Conservation (phyloP, 1,140 invertebrate genomes). For the Laodelphax striatellus region DNA sequence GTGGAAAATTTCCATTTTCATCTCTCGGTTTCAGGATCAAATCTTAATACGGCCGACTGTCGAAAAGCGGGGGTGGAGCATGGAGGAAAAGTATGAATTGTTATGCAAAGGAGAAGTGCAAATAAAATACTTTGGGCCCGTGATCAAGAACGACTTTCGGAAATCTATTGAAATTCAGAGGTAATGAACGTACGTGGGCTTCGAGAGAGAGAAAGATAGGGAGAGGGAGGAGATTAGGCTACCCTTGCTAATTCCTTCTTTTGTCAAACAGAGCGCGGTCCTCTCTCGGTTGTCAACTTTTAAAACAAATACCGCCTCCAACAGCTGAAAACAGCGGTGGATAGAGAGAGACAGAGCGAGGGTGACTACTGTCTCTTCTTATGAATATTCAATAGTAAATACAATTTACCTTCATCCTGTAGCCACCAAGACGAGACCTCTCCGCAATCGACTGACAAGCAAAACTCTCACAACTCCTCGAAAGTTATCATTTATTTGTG, state of each 20-base stretch:
- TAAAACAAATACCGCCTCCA: background rate
- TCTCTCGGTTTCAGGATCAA: no score
- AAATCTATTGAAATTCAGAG: slow-evolving; percentile 4
- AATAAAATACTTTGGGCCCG: no score
- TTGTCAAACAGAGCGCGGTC: background rate
- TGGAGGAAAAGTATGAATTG: no score
- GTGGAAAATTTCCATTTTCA: no score
- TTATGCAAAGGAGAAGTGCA: no score
- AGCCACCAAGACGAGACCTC: background rate
- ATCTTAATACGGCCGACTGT: no score
- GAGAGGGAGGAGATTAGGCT: background rate
- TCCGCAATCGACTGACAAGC: background rate
- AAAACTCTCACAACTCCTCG: background rate
- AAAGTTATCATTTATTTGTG: slow-evolving; percentile 1
- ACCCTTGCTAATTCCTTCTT: slow-evolving; percentile 3
- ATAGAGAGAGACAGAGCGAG: background rate
- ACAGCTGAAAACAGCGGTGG: background rate
- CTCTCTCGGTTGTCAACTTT: background rate
- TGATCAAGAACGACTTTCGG: background rate
- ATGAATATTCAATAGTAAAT: slow-evolving; percentile 3
- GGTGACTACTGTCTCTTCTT: background rate
- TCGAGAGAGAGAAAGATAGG: background rate
- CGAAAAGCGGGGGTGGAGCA: no score
- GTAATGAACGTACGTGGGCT: background rate
- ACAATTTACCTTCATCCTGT: slow-evolving; percentile 2